A percentile compares a stretch with the other conserved stretches of the same genome.
Evolutionary conservation across 2,113 vertebrate species (phyloP).

Genomic region (Hepsetus odoe): DNA sequence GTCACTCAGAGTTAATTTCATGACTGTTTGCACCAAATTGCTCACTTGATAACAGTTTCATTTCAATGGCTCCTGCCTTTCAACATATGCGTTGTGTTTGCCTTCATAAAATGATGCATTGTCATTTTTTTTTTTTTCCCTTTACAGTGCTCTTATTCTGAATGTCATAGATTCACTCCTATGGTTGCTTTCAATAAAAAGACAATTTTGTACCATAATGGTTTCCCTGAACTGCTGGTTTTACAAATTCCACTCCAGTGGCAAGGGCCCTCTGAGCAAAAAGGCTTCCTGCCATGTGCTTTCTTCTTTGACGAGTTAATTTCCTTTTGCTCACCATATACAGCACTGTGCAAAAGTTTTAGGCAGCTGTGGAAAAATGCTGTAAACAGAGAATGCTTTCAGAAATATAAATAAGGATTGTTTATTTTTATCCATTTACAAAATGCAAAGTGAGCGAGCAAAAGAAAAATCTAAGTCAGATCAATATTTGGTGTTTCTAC

Average conservation of each 20-base stretch:
- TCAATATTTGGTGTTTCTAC: too few species aligned
- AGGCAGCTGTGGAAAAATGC: too few species aligned
- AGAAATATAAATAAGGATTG: too few species aligned
- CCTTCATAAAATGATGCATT: neutral
- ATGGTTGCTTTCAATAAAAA: neutral
- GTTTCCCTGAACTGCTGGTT: neutral
- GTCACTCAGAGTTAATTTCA: slow-evolving; percentile 12
- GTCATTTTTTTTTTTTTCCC: neutral
- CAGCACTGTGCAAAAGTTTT: too few species aligned
- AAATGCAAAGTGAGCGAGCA: too few species aligned
- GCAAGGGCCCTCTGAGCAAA: too few species aligned
- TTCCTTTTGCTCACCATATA: too few species aligned
- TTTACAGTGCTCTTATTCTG: neutral
- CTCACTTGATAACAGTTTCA: neutral
- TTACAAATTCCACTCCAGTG: slow-evolving; percentile 1
- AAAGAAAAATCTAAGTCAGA: too few species aligned
- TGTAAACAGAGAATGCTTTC: too few species aligned
- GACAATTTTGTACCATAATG: neutral
- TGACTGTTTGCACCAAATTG: neutral
- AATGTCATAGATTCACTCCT: neutral
- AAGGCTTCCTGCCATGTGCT: neutral
- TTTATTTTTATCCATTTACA: too few species aligned
- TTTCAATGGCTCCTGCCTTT: slow-evolving; percentile 3
- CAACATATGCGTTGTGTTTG: neutral
- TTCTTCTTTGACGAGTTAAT: neutral